Evolutionary conservation across 2,888 invertebrate genomes (phyloP).

Genomic region (Agrotis puta): DNA sequence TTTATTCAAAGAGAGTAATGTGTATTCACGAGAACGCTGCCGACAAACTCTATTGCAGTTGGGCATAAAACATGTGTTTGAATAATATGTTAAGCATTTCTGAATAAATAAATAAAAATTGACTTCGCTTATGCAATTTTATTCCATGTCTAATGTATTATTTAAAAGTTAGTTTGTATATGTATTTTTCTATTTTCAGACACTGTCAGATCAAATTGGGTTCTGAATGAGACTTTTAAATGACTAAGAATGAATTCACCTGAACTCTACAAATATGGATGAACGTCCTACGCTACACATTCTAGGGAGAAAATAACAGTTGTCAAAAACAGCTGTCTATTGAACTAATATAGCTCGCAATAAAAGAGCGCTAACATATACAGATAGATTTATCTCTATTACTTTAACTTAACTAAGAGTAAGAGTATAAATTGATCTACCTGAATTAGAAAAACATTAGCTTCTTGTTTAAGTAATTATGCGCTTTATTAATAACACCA

Average conservation of each 20-base stretch:
- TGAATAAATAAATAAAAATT: too few species aligned
- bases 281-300: neutral
- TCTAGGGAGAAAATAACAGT: neutral
- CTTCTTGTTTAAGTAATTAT: slow-evolving; percentile 35
- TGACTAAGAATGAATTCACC: neutral
- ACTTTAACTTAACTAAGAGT: slow-evolving; percentile 3
- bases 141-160: neutral
- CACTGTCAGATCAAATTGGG: neutral
- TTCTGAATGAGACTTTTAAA: slow-evolving; percentile 8
- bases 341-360: slow-evolving; percentile 2
- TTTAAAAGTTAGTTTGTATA: neutral
- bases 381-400: neutral
- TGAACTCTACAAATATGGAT: neutral
- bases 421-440: slow-evolving; percentile 22
- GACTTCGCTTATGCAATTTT: too few species aligned
- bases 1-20: too few species aligned
- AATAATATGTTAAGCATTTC: too few species aligned
- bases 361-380: slow-evolving; percentile 17
- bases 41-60: too few species aligned
- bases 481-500: slow-evolving; percentile 42
- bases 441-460: neutral
- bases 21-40: too few species aligned
- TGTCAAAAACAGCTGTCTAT: neutral
- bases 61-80: too few species aligned
- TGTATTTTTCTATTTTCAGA: neutral